Evolutionary conservation across 2,797 vertebrate species (phyloP).

Genomic region (Alectoris magna): DNA sequence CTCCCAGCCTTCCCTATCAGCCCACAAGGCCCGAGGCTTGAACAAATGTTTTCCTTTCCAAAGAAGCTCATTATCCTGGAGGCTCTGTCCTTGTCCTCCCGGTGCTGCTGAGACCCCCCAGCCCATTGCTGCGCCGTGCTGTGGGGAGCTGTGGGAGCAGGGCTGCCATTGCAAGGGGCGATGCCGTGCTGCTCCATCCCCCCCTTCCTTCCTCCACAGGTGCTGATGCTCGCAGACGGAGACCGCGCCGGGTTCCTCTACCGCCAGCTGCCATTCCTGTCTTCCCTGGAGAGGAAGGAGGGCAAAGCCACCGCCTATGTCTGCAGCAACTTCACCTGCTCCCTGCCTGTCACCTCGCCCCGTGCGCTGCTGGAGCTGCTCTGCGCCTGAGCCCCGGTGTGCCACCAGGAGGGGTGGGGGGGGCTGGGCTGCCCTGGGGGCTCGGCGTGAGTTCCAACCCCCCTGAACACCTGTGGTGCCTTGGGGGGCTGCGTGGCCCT

Average conservation of each 20-base stretch:
- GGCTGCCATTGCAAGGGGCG: not conserved
- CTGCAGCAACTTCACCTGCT: constrained; percentile 90
- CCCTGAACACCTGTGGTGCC: not conserved
- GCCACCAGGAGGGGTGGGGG: no score
- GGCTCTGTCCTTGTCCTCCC: not conserved
- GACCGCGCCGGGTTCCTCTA: constrained; percentile 82
- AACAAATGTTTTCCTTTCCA: constrained; percentile 46
- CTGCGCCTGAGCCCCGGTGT: constrained; percentile 65
- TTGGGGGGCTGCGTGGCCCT: not conserved
- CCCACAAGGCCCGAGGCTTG: constrained; percentile 40
- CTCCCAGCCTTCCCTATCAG: not conserved
- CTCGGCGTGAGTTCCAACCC: not conserved
- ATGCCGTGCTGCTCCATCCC: not conserved
- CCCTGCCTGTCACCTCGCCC: constrained; percentile 87
- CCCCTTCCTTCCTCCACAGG: constrained; percentile 74
- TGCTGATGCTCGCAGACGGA: constrained; percentile 87
- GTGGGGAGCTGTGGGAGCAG: no score
- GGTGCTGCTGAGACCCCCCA: not conserved
- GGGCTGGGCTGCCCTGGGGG: not conserved
- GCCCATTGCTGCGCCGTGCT: not conserved
- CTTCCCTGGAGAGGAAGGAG: constrained; percentile 81
- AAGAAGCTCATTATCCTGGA: constrained; percentile 35
- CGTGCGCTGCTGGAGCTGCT: constrained; percentile 86
- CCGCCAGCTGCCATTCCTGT: constrained; percentile 85
- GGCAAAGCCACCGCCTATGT: constrained; percentile 87